Percentiles rank a stretch among this genome's conserved stretches.
phyloP scores from a whole-genome alignment of 1,140 invertebrate genomes.

The Cepaea nemoralis region DNA sequence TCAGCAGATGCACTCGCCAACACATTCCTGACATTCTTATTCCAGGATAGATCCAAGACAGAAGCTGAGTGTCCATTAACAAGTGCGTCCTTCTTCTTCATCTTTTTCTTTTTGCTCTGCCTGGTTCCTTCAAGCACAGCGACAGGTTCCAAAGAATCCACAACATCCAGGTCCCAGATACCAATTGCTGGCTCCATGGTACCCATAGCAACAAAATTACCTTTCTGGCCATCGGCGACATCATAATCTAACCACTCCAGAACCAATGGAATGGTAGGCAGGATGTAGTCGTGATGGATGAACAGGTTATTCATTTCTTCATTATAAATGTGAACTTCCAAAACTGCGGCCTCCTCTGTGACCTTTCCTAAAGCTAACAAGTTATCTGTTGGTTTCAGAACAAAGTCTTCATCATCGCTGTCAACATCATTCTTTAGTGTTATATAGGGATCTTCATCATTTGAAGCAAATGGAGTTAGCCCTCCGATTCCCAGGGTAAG shows the following conservation, averaged over 20 bases:
- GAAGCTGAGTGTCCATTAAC: constrained; percentile 86
- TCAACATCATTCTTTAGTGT: constrained; percentile 76
- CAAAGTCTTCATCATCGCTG: constrained; percentile 88
- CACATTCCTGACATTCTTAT: constrained; percentile 83
- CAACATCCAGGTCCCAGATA: constrained; percentile 94
- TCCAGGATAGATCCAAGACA: constrained; percentile 93
- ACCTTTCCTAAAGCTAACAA: constrained; percentile 90
- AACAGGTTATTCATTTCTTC: constrained; percentile 89
- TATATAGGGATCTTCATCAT: constrained; percentile 77
- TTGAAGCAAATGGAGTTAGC: constrained; percentile 74
- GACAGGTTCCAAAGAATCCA: constrained; percentile 89
- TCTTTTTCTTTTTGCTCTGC: constrained; percentile 81
- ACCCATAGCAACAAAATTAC: constrained; percentile 84
- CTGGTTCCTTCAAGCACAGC: constrained; percentile 80
- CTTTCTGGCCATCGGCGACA: constrained; percentile 77
- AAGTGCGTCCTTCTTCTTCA: constrained; percentile 47
- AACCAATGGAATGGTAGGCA: constrained; percentile 89
- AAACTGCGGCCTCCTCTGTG: constrained; percentile 84
- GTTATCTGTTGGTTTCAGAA: constrained; percentile 91
- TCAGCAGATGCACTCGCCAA: constrained; percentile 94
- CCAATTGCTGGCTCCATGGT: constrained; percentile 92
- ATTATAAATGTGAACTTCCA: constrained; percentile 95
- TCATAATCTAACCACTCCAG: constrained; percentile 93
- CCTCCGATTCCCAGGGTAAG: constrained; percentile 68
- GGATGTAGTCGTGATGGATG: constrained; percentile 91